Conservation (phyloP, 2,888 invertebrate genomes). For the Shargacucullia verbasci region DNA sequence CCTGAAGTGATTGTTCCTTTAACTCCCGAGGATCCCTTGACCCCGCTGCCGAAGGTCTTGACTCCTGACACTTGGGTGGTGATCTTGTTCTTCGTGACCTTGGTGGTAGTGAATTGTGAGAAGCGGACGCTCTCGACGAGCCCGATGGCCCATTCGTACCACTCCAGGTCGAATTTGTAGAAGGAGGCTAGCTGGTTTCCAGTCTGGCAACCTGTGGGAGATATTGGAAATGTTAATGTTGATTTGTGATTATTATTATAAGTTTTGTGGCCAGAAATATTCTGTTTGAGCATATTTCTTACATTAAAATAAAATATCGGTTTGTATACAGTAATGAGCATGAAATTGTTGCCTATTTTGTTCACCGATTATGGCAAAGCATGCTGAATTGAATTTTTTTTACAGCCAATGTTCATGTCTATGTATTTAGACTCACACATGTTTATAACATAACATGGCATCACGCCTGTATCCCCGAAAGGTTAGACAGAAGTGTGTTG, state of each 20-base stretch:
- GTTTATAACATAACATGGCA: too few relatives aligned
- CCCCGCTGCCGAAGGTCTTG: constrained; percentile 47
- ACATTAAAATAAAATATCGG: too few relatives aligned
- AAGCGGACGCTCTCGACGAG: constrained; percentile 79
- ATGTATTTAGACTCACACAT: too few relatives aligned
- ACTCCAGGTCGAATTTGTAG: constrained; percentile 90
- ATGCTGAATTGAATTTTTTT: too few relatives aligned
- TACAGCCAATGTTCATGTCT: too few relatives aligned
- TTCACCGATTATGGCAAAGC: too few relatives aligned
- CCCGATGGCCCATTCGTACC: constrained; percentile 88
- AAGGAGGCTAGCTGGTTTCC: constrained; percentile 89
- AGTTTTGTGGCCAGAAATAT: neutral
- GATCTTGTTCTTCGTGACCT: constrained; percentile 64
- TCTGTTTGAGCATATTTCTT: too few relatives aligned
- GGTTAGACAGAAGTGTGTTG: too few relatives aligned
- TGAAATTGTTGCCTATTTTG: too few relatives aligned
- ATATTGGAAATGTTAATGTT: constrained; percentile 3
- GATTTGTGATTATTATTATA: neutral
- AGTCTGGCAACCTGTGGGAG: constrained; percentile 83
- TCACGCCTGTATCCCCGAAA: too few relatives aligned
- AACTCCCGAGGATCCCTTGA: constrained; percentile 51
- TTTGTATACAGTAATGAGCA: too few relatives aligned
- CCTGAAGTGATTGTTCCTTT: constrained; percentile 42
- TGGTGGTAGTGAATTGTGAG: constrained; percentile 70
- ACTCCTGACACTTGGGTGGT: constrained; percentile 59